Evolutionary conservation across 2,113 vertebrate genomes (phyloP).

Genomic region (Progne subis): DNA sequence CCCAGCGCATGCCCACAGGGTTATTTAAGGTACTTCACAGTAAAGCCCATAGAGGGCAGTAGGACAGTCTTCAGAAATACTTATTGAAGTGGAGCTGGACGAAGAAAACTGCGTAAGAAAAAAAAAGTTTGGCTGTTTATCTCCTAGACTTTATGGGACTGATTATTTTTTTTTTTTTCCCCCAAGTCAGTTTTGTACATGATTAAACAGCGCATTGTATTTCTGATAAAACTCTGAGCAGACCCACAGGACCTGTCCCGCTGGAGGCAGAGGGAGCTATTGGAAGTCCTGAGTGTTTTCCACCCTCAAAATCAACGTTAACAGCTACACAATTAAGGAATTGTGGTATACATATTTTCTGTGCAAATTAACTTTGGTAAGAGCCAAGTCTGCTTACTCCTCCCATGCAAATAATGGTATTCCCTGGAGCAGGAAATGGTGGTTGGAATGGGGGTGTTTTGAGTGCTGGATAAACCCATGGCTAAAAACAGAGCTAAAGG

Average conservation of each 20-base stretch:
- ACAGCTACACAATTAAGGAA: background rate
- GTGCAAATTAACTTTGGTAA: background rate
- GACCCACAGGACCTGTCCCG: background rate
- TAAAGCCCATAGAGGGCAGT: background rate
- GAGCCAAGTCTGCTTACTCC: background rate
- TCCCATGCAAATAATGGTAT: background rate
- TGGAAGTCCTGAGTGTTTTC: background rate
- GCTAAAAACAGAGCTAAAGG: background rate
- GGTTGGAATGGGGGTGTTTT: background rate
- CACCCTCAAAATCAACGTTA: background rate
- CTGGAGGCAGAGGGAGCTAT: background rate
- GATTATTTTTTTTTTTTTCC: rapidly evolving
- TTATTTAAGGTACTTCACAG: background rate
- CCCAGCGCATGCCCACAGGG: background rate
- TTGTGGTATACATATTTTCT: background rate
- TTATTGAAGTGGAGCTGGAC: background rate
- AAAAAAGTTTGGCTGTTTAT: background rate
- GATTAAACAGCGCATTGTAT: rapidly evolving
- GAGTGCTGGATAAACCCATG: background rate
- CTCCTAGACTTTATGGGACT: background rate
- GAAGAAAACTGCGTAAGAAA: background rate
- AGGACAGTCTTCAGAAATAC: background rate
- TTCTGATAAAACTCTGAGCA: background rate
- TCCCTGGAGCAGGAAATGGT: background rate
- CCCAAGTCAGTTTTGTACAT: background rate